These are phyloP conservation scores for Leptonema lineaticorne DNA, from an alignment of 1,140 invertebrate species.

Conservation along the genomic window DNA sequence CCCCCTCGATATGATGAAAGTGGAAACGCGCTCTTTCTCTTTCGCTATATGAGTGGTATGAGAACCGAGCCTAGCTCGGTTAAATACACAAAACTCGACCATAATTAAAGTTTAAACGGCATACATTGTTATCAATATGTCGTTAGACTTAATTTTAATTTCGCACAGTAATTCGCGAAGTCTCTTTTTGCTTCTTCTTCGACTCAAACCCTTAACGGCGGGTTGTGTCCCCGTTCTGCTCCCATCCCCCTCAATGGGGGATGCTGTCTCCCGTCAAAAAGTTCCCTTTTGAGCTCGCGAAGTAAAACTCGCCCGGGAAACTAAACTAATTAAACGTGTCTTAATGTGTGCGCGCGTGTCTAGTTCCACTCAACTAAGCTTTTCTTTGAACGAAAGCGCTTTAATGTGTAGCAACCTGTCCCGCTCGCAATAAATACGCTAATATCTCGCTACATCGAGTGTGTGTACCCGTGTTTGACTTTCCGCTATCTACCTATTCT, in stretches of 20 bases:
- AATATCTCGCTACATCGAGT: background rate
- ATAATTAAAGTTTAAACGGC: conserved; percentile 26
- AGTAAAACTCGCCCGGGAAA: conserved; percentile 11
- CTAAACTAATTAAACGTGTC: conserved; percentile 28
- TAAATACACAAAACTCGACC: background rate
- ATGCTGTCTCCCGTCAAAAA: background rate
- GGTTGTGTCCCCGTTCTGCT: background rate
- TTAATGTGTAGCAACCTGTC: conserved; percentile 13
- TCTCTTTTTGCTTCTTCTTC: too few species aligned
- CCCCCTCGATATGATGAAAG: too few species aligned
- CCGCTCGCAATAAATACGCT: conserved; percentile 10
- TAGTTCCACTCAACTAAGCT: conserved; percentile 28
- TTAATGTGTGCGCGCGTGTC: conserved; percentile 24
- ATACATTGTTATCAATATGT: conserved; percentile 22
- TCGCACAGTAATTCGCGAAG: conserved; percentile 18
- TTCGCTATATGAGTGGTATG: too few species aligned
- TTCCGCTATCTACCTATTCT: background rate
- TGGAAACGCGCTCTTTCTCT: too few species aligned
- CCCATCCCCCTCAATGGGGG: background rate
- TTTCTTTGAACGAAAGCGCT: conserved; percentile 22
- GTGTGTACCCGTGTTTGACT: background rate
- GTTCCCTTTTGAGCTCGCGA: conserved; percentile 19
- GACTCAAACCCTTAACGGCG: too few species aligned
- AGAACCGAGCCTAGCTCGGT: background rate
- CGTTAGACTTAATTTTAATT: conserved; percentile 26